phyloP scores from a whole-genome alignment of 2,888 invertebrate genomes.

The Yponomeuta evonymella region DNA sequence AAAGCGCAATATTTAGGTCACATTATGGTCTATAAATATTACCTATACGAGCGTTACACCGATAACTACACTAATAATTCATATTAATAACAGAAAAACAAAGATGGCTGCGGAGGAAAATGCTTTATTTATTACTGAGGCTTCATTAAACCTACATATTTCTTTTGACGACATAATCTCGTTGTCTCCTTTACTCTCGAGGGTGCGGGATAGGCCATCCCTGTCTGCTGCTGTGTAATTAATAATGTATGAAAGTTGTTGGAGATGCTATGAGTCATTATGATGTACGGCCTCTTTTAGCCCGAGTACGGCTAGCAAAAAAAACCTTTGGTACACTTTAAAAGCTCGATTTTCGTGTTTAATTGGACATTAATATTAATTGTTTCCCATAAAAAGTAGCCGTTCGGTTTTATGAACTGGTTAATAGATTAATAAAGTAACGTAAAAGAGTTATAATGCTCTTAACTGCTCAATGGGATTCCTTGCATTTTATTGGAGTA shows the following conservation, averaged over 20 bases:
- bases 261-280: slow-evolving; percentile 57
- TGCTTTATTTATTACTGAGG: slow-evolving; percentile 37
- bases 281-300: slow-evolving; percentile 26
- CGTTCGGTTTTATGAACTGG: background rate
- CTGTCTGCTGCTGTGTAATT: slow-evolving; percentile 49
- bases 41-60: slow-evolving; percentile 23
- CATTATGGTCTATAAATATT: slow-evolving; percentile 12
- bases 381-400: background rate
- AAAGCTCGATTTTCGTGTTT: slow-evolving; percentile 6
- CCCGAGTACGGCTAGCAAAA: slow-evolving; percentile 13
- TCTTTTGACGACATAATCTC: slow-evolving; percentile 27
- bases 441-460: background rate
- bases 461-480: background rate
- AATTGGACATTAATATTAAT: slow-evolving; percentile 11
- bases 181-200: background rate
- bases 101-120: slow-evolving; percentile 39
- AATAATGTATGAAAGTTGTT: slow-evolving; percentile 63
- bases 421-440: background rate
- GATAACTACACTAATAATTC: slow-evolving; percentile 36
- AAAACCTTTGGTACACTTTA: background rate
- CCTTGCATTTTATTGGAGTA: background rate
- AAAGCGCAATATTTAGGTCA: slow-evolving; percentile 12
- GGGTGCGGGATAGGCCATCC: slow-evolving; percentile 26
- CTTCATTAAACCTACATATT: slow-evolving; percentile 34
- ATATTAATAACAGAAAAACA: slow-evolving; percentile 39